These are phyloP conservation scores for Hirtodrosophila cameraria DNA, from an alignment of 2,888 invertebrate species.

Conservation along the genomic window DNA sequence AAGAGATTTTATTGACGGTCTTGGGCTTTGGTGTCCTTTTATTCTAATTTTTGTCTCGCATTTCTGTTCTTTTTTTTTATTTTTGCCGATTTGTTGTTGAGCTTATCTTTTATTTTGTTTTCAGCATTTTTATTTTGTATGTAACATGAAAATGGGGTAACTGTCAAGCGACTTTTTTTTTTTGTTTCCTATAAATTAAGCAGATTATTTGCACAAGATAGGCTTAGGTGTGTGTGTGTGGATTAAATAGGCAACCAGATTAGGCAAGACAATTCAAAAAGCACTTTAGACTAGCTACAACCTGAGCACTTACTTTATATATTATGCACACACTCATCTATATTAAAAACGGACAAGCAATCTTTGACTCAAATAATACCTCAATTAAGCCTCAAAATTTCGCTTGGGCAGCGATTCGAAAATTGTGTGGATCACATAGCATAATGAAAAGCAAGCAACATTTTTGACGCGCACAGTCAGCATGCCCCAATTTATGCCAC, in stretches of 20 bases:
- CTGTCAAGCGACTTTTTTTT: slow-evolving; percentile 18
- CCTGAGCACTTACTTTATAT: no score
- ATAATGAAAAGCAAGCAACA: slow-evolving; percentile 67
- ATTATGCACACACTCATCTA: no score
- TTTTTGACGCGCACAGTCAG: slow-evolving; percentile 44
- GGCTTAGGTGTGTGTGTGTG: slow-evolving; percentile 13
- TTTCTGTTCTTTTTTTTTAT: slow-evolving; percentile 21
- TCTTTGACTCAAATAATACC: slow-evolving; percentile 75
- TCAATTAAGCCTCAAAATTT: slow-evolving; percentile 62
- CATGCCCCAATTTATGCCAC: slow-evolving; percentile 48
- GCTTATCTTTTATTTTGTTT: slow-evolving; percentile 42
- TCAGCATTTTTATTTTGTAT: no score
- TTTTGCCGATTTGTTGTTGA: slow-evolving; percentile 13
- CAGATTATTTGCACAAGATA: slow-evolving; percentile 67
- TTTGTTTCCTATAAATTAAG: slow-evolving; percentile 66
- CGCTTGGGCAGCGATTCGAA: slow-evolving; percentile 28
- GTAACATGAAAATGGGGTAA: slow-evolving; percentile 15
- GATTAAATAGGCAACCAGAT: slow-evolving; percentile 15
- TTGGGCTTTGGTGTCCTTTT: slow-evolving; percentile 41
- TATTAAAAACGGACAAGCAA: slow-evolving; percentile 29
- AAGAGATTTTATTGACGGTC: slow-evolving; percentile 72
- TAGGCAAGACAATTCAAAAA: slow-evolving; percentile 14
- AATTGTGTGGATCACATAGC: slow-evolving; percentile 33
- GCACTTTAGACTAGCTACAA: background rate
- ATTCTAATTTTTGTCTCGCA: slow-evolving; percentile 49